Evolutionary conservation across 1,140 invertebrate genomes (phyloP), one percentile per base, ranked within the genome.

Genomic region (Nephotettix cincticeps): DNA sequence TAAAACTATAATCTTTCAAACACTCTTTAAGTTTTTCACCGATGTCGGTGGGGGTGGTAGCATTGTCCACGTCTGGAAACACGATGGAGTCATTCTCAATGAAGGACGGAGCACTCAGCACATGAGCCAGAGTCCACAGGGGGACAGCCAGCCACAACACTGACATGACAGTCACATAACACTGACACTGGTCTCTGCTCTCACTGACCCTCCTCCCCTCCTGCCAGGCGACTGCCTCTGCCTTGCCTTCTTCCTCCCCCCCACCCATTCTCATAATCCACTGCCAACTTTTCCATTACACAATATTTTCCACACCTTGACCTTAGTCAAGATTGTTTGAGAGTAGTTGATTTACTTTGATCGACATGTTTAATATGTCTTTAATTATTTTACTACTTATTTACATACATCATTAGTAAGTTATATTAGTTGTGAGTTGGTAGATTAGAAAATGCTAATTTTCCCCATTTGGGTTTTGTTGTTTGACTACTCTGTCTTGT

Each of bases 61-160:
- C 23, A 51, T 21, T 51, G 14, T 51, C 47, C 14, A 51, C 21
- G 4, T 61, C 56, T 14, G 56, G 56, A n/a, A 61, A 61, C 4
- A 61, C 56, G 25, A 61, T 61, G n/a, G 56, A 61, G 25, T 61
- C 56, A 6, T 25, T 61, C 25, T 61, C 56, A 6, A 61, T 61
- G 56, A 61, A 61, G 13, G 56, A 61, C n/a, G 56, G 25, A 14
- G 19, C 47, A 51, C 47, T 11, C 17, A 6, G 56, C 6, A 23
- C 23, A 6, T 4, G 56, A 6, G 25, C 2, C 9, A 23, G 14
- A 2, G 14, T 21, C 6, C 19, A 23, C 21, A 2, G 6, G n/a
- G 56, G 1, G 9, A 61, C 23, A 28, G 56, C 25, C 25, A 61
- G 23, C 23, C 6, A 2, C 25, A 51, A n/a, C 19, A n/a, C 2